A percentile compares a stretch with the other conserved stretches of the same genome.
Conservation (phyloP, 2,797 vertebrate species). For the Austrolebias charrua region DNA sequence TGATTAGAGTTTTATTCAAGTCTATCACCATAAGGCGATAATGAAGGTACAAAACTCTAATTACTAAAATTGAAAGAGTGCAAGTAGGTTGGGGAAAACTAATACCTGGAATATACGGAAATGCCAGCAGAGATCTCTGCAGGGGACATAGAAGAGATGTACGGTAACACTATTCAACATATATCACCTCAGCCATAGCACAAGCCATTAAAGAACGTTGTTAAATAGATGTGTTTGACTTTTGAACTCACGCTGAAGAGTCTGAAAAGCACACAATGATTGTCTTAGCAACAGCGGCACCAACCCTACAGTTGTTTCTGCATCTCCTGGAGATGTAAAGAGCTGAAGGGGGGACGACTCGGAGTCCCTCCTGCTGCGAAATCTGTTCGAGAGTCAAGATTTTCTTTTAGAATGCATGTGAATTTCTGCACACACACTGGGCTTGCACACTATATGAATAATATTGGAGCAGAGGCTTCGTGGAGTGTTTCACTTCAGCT, state of each 20-base stretch:
- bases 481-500: conserved; percentile 22
- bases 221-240: conserved; percentile 39
- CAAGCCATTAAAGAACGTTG: conserved; percentile 24
- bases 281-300: conserved; percentile 20
- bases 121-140: conserved; percentile 22
- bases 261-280: conserved; percentile 22
- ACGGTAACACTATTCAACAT: conserved; percentile 12
- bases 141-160: conserved; percentile 20
- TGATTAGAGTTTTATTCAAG: no score
- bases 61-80: not conserved
- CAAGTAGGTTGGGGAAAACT: conserved; percentile 10
- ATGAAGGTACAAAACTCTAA: not conserved
- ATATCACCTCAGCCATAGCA: conserved; percentile 28
- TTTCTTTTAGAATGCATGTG: conserved; percentile 24
- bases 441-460: conserved; percentile 46
- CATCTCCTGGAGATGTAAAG: conserved; percentile 23
- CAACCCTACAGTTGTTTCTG: conserved; percentile 18
- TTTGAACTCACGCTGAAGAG: conserved; percentile 39
- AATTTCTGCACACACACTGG: conserved; percentile 14
- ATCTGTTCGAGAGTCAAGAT: conserved; percentile 40
- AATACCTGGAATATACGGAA: conserved; percentile 19
- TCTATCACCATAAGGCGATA: no score
- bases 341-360: conserved; percentile 9
- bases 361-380: conserved; percentile 26
- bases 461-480: conserved; percentile 41